A percentile compares a stretch with the other conserved stretches of the same genome.
phyloP scores from a whole-genome alignment of 1,140 invertebrate species.

The Trinorchestia longiramus region DNA sequence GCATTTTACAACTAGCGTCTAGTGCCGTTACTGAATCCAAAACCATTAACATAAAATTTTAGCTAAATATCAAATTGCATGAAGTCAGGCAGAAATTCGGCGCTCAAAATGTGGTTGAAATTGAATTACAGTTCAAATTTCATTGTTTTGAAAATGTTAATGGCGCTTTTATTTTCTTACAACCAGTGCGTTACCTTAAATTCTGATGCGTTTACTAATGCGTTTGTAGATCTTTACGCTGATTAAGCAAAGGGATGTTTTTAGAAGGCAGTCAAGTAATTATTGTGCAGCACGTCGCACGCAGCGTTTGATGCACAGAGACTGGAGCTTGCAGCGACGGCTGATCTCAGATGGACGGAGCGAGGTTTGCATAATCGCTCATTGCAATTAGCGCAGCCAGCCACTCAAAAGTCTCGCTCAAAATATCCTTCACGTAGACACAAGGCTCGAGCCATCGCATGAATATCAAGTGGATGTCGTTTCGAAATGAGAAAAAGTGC shows the following conservation, averaged over 20 bases:
- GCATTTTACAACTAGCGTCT: not conserved
- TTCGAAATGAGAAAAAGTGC: not conserved
- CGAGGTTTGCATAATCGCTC: constrained; percentile 43
- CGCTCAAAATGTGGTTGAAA: not conserved
- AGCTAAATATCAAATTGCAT: not conserved
- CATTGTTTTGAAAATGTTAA: not conserved
- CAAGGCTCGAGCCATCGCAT: constrained; percentile 31
- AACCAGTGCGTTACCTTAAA: not conserved
- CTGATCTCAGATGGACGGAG: constrained; percentile 9
- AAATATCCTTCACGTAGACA: constrained; percentile 39
- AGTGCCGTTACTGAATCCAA: not conserved
- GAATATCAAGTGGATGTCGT: constrained; percentile 48
- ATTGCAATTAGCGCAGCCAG: constrained; percentile 40
- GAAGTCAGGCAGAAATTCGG: not conserved
- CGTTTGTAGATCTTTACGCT: not conserved
- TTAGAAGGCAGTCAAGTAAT: not conserved
- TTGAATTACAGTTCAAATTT: not conserved
- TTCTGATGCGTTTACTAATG: not conserved
- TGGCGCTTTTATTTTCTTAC: not conserved
- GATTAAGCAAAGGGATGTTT: constrained; percentile 35
- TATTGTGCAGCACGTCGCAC: not conserved
- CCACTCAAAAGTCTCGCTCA: not conserved
- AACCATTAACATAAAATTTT: not conserved
- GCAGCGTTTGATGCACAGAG: not conserved
- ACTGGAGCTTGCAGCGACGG: not conserved